phyloP scores from a whole-genome alignment of 2,797 vertebrate genomes.

The Lutjanus campechanus region DNA sequence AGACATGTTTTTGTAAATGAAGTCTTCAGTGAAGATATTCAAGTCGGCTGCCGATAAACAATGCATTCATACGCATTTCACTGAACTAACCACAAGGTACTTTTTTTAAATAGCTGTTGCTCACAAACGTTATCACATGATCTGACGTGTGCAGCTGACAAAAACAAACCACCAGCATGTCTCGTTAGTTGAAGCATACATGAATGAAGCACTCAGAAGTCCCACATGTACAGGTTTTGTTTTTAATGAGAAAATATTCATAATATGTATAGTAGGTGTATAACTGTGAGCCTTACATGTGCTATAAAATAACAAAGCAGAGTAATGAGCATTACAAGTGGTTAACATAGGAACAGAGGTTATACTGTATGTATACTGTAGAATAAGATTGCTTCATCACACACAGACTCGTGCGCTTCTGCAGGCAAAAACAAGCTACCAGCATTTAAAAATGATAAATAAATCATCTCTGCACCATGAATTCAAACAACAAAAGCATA shows the following conservation, averaged over 20 bases:
- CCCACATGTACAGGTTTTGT: constrained; percentile 79
- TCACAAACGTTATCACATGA: too few species aligned
- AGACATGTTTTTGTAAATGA: too few species aligned
- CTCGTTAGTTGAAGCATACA: background rate
- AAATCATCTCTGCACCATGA: constrained; percentile 68
- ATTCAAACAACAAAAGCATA: constrained; percentile 73
- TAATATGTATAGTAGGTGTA: constrained; percentile 89
- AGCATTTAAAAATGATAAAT: constrained; percentile 78
- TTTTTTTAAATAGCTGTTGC: too few species aligned
- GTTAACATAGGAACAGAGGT: constrained; percentile 91
- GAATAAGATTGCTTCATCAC: constrained; percentile 74
- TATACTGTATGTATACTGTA: constrained; percentile 67
- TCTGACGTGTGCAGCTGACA: background rate
- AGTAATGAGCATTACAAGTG: constrained; percentile 91
- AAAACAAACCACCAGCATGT: background rate
- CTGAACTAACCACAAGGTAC: too few species aligned
- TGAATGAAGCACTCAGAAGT: constrained; percentile 52
- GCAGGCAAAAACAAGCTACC: constrained; percentile 49
- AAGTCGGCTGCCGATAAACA: background rate
- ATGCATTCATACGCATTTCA: background rate
- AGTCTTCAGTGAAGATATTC: too few species aligned
- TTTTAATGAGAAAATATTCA: constrained; percentile 99
- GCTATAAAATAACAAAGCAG: constrained; percentile 93
- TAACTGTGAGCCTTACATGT: constrained; percentile 92
- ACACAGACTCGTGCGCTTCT: constrained; percentile 43